Percentiles rank a stretch among this genome's conserved stretches.
Conservation (phyloP, 2,888 invertebrate genomes). For the Melipona bicolor region DNA sequence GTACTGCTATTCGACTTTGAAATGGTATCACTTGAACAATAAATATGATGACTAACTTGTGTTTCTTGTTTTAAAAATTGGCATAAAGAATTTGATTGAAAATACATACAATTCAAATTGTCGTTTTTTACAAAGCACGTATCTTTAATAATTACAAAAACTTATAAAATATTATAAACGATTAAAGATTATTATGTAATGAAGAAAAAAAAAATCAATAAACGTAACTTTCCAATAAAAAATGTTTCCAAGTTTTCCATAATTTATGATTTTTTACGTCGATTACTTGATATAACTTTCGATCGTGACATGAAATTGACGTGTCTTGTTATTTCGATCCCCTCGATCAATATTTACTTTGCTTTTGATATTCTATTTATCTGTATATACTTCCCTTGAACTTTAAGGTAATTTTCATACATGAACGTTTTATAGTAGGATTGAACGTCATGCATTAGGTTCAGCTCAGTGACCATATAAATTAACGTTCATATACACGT, state of each 20-base stretch:
- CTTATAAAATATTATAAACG: background rate
- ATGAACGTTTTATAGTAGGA: conserved; percentile 25
- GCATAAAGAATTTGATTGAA: too few relatives aligned
- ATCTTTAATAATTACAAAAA: background rate
- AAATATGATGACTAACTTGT: conserved; percentile 6
- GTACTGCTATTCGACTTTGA: background rate
- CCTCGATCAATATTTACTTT: conserved; percentile 11
- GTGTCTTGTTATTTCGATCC: background rate
- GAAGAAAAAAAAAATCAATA: background rate
- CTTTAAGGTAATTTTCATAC: conserved; percentile 39
- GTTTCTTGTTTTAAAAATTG: too few relatives aligned
- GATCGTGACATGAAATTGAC: background rate
- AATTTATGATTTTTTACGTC: background rate
- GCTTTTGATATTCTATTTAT: conserved; percentile 9
- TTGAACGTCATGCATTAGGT: conserved; percentile 24
- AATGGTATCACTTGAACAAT: conserved; percentile 5
- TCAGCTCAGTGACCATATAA: conserved; percentile 36
- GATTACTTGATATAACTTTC: background rate
- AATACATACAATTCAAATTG: too few relatives aligned
- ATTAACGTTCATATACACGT: conserved; percentile 21
- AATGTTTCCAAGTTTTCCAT: background rate
- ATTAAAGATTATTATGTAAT: background rate
- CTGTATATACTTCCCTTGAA: conserved; percentile 25
- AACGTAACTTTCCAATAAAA: background rate
- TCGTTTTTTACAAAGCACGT: too few relatives aligned